phyloP scores from a whole-genome alignment of 2,797 vertebrate species.

The Lacerta bilineata region DNA sequence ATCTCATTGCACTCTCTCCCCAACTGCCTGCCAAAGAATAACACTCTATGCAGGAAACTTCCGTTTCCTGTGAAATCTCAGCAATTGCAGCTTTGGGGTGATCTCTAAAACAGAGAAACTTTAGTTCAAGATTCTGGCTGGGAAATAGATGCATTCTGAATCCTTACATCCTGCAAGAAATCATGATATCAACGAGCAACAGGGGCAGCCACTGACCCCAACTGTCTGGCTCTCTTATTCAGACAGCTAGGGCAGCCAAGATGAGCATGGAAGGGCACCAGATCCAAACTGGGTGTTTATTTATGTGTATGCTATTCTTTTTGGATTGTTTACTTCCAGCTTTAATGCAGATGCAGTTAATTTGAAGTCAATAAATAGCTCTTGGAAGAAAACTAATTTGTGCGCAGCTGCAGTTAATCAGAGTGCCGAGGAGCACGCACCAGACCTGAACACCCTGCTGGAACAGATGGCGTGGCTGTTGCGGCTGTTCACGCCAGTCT shows the following conservation, averaged over 20 bases:
- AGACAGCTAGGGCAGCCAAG: accelerated
- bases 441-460: constrained; percentile 54
- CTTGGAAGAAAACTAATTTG: constrained; percentile 73
- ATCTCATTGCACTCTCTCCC: background rate
- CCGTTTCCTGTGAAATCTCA: background rate
- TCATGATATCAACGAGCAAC: constrained; percentile 27
- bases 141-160: background rate
- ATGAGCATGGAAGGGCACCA: background rate
- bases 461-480: constrained; percentile 59
- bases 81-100: background rate
- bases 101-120: background rate
- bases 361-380: constrained; percentile 72
- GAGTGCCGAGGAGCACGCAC: constrained; percentile 45
- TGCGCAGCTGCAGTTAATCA: constrained; percentile 72
- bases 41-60: background rate
- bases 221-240: background rate
- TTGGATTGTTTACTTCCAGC: constrained; percentile 61
- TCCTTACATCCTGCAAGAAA: constrained; percentile 27
- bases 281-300: constrained; percentile 19
- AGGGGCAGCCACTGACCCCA: constrained; percentile 10
- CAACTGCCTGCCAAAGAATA: background rate
- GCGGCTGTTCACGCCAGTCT: constrained; percentile 18
- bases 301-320: constrained; percentile 50
- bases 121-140: background rate
- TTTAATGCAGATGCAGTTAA: constrained; percentile 66